Percentiles rank a stretch among this genome's conserved stretches.
These are phyloP conservation scores for Nomada hirtipes DNA, from an alignment of 2,888 invertebrate genomes.

Conservation along the genomic window DNA sequence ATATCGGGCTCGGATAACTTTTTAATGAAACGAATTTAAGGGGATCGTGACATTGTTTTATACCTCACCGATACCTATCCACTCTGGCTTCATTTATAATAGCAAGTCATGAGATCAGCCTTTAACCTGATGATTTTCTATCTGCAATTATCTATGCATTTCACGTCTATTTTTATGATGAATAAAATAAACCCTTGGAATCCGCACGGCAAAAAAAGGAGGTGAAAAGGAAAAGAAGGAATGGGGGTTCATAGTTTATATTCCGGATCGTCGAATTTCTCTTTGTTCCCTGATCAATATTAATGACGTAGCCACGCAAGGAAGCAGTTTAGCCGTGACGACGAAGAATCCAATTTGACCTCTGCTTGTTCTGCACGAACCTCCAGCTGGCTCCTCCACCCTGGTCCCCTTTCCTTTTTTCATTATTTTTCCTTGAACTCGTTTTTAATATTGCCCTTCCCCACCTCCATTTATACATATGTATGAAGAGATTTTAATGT, in stretches of 20 bases:
- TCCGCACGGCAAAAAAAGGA: too few species aligned
- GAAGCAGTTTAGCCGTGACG: slow-evolving; percentile 58
- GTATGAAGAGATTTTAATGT: slow-evolving; percentile 77
- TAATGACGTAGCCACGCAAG: slow-evolving; percentile 61
- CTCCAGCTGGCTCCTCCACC: slow-evolving; percentile 43
- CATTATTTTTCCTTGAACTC: slow-evolving; percentile 66
- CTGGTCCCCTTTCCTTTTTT: slow-evolving; percentile 29
- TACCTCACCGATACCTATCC: too few species aligned
- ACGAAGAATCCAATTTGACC: slow-evolving; percentile 59
- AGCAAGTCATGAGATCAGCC: too few species aligned
- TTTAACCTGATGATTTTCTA: too few species aligned
- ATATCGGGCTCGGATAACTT: too few species aligned
- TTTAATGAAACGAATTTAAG: too few species aligned
- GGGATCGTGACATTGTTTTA: too few species aligned
- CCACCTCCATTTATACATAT: slow-evolving; percentile 72
- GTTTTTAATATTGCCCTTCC: slow-evolving; percentile 75
- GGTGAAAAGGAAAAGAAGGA: not conserved
- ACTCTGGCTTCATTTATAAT: too few species aligned
- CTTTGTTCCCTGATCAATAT: slow-evolving; percentile 61
- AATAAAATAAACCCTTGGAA: not conserved
- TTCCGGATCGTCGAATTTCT: slow-evolving; percentile 1
- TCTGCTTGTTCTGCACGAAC: slow-evolving; percentile 33
- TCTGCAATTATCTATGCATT: too few species aligned
- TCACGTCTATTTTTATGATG: too few species aligned
- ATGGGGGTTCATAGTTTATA: not conserved